Evolutionary conservation across 2,113 vertebrate species (phyloP).

Genomic region (Ptilonorhynchus violaceus): DNA sequence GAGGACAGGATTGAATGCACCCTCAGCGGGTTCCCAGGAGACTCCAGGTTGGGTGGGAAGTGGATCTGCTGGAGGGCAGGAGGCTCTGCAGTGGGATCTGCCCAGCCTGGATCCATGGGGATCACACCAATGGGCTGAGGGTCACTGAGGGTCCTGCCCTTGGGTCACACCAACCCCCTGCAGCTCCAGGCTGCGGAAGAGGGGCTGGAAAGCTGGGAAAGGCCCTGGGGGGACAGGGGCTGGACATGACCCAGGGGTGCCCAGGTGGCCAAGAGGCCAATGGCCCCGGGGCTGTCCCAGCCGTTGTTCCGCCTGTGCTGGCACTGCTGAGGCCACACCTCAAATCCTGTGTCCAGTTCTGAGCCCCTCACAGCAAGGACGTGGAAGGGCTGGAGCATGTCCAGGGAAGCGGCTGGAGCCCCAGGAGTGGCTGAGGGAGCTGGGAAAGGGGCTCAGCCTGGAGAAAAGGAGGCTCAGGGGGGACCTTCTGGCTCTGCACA

Average conservation of each 20-base stretch:
- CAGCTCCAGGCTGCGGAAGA: neutral
- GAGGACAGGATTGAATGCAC: neutral
- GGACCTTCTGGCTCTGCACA: neutral
- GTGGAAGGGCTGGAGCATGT: accelerated
- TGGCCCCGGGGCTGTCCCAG: neutral
- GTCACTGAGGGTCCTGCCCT: neutral
- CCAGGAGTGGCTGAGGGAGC: neutral
- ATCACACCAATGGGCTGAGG: neutral
- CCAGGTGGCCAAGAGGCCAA: neutral
- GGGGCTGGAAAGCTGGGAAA: neutral
- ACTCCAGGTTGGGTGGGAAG: neutral
- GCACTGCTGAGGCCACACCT: neutral
- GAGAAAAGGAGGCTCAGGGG: neutral
- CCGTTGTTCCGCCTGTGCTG: neutral
- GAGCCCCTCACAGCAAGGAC: neutral
- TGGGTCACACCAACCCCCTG: neutral
- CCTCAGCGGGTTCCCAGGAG: neutral
- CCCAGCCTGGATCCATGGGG: neutral
- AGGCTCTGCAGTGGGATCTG: neutral
- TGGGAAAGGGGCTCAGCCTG: neutral
- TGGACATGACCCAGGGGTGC: neutral
- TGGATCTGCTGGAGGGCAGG: neutral
- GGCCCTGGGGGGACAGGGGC: neutral
- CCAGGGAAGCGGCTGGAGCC: neutral
- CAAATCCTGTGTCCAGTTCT: neutral